Conservation (phyloP, 2,113 vertebrate species). For the Bubalus kerabau region DNA sequence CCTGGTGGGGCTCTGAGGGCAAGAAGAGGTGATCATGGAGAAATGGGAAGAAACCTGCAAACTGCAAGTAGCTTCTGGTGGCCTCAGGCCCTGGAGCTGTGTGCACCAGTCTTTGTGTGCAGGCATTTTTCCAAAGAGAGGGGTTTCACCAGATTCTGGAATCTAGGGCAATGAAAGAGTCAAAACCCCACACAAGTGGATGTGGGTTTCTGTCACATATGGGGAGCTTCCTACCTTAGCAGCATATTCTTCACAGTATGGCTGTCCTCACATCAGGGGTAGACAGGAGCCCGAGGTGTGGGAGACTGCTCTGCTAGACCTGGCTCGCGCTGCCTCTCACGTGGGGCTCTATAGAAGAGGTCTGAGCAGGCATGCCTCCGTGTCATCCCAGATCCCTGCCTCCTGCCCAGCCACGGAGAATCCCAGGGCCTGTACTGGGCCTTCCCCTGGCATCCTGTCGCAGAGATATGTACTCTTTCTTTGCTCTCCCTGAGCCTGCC, state of each 20-base stretch:
- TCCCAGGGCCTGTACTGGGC: background rate
- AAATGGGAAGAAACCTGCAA: background rate
- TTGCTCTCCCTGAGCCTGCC: background rate
- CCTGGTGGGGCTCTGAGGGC: background rate
- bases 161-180: too few relatives aligned
- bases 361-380: background rate
- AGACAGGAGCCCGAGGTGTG: background rate
- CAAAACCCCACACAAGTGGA: fast-evolving
- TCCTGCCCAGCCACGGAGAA: background rate
- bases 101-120: background rate
- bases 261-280: background rate
- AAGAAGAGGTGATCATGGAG: background rate
- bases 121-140: background rate
- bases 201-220: background rate
- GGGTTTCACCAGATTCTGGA: background rate
- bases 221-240: background rate
- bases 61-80: fast-evolving
- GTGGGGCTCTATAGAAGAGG: background rate
- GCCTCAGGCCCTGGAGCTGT: too few relatives aligned
- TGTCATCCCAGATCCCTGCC: background rate
- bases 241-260: fast-evolving
- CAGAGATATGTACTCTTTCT: background rate
- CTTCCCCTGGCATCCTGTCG: background rate
- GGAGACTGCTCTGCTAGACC: background rate
- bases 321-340: background rate